Percentiles rank a stretch among this genome's conserved stretches.
These are phyloP conservation scores for Mystacornis crossleyi DNA, from an alignment of 2,113 vertebrate species.

Conservation along the genomic window DNA sequence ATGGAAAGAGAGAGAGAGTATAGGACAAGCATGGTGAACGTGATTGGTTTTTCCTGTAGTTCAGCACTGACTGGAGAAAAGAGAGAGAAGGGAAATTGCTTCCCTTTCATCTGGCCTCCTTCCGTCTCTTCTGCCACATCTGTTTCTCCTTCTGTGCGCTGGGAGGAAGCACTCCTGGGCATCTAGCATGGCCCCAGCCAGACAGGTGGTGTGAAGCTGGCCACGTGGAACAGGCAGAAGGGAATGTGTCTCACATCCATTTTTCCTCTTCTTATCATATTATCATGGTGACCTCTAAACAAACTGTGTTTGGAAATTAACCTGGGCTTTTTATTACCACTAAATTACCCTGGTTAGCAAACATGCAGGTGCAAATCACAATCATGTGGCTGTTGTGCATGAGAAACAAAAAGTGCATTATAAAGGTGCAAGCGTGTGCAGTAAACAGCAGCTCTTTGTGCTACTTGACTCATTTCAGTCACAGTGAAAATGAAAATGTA, in stretches of 20 bases:
- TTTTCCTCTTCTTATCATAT: background rate
- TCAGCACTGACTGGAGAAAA: background rate
- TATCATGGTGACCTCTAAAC: background rate
- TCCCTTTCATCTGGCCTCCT: background rate
- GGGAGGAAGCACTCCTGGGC: background rate
- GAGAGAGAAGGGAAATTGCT: background rate
- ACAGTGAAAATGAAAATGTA: background rate
- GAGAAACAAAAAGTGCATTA: background rate
- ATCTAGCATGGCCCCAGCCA: background rate
- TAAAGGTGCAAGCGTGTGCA: background rate
- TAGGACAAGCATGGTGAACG: accelerated
- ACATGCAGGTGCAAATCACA: background rate
- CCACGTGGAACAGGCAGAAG: accelerated
- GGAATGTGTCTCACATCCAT: background rate
- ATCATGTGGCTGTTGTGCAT: background rate
- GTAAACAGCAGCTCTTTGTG: background rate
- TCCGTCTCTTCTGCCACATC: background rate
- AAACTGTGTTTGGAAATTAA: background rate
- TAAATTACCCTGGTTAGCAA: background rate
- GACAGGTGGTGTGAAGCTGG: accelerated
- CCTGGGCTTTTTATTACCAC: background rate
- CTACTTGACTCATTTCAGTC: background rate
- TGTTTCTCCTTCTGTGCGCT: background rate
- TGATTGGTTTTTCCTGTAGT: background rate
- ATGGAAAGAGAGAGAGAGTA: background rate